A percentile compares a stretch with the other conserved stretches of the same genome.
These are phyloP conservation scores for Centruroides sculpturatus DNA, from an alignment of 1,140 invertebrate genomes.

Conservation along the genomic window DNA sequence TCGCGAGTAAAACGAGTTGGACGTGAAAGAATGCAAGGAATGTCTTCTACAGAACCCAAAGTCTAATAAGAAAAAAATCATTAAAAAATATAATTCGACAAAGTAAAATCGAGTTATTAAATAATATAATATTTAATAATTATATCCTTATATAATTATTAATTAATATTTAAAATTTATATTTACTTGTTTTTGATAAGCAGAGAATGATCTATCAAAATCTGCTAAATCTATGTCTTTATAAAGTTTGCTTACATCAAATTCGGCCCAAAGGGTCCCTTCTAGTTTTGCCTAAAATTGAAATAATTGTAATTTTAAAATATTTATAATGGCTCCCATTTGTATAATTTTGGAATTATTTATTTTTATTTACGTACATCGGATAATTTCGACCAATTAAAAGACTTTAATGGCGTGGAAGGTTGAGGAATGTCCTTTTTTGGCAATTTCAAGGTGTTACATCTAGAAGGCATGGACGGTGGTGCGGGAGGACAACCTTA, in stretches of 20 bases:
- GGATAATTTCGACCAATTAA: constrained; percentile 92
- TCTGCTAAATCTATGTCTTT: constrained; percentile 78
- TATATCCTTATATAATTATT: not conserved
- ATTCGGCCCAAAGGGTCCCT: constrained; percentile 84
- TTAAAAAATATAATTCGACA: not conserved
- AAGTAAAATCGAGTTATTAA: not conserved
- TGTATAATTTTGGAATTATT: not conserved
- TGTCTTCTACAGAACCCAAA: constrained; percentile 9
- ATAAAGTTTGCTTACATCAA: constrained; percentile 84
- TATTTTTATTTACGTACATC: constrained; percentile 40
- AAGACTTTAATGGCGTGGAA: constrained; percentile 79
- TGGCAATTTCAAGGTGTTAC: constrained; percentile 41
- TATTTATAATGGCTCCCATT: not conserved
- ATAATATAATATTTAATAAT: not conserved
- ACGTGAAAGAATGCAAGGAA: not conserved
- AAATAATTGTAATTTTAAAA: not conserved
- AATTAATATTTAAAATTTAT: not conserved
- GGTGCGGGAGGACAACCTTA: constrained; percentile 19
- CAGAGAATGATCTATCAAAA: constrained; percentile 86
- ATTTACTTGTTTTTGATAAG: constrained; percentile 70
- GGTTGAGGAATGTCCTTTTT: constrained; percentile 62
- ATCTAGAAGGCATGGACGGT: constrained; percentile 33
- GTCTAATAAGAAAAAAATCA: not conserved
- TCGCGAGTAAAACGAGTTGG: constrained; percentile 17
- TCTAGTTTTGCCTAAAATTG: constrained; percentile 6